Evolutionary conservation across 2,888 invertebrate genomes (phyloP).

Genomic region (Actias luna): DNA sequence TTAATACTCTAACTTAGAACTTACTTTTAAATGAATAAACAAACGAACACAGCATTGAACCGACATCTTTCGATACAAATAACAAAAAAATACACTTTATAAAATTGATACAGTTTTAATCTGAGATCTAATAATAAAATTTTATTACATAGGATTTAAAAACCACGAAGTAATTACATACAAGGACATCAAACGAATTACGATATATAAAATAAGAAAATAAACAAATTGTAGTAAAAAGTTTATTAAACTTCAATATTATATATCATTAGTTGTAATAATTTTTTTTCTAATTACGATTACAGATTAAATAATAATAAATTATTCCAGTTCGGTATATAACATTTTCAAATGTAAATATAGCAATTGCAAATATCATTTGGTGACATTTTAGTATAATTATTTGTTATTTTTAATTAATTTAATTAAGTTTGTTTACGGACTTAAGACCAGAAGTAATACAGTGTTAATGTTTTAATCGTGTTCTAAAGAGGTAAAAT

Average conservation of each 20-base stretch:
- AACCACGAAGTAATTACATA: neutral
- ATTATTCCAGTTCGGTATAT: neutral
- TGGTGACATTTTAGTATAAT: neutral
- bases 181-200: neutral
- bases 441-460: too few relatives aligned
- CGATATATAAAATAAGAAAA: neutral
- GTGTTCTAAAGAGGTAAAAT: too few relatives aligned
- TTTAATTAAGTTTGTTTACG: too few relatives aligned
- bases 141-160: neutral
- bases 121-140: neutral
- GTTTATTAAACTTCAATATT: too few relatives aligned
- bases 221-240: too few relatives aligned
- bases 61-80: neutral
- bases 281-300: neutral
- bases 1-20: too few relatives aligned
- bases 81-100: neutral
- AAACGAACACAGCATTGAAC: neutral
- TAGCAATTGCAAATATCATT: neutral
- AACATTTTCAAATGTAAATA: neutral
- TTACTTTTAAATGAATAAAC: too few relatives aligned
- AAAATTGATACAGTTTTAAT: neutral
- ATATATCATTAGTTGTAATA: too few relatives aligned
- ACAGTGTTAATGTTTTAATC: too few relatives aligned
- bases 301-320: neutral
- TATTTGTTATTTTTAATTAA: too few relatives aligned